Percentiles rank a stretch among this genome's conserved stretches.
Evolutionary conservation across 1,140 invertebrate genomes (phyloP).

Genomic region (Dendrolimus punctatus): DNA sequence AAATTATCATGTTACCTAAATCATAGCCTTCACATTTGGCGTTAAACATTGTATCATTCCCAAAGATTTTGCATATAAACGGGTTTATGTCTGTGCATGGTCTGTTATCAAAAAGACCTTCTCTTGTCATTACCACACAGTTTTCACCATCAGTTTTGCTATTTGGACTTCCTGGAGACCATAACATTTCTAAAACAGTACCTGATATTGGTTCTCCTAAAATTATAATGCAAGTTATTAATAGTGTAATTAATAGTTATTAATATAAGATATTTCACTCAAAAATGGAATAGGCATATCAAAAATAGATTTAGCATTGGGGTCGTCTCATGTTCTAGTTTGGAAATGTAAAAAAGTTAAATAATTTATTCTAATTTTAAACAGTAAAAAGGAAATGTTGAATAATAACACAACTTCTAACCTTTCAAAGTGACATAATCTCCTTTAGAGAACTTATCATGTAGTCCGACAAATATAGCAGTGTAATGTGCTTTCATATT

Average conservation of each 20-base stretch:
- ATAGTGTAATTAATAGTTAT: neutral
- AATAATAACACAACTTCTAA: conserved; percentile 5
- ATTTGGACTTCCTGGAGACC: conserved; percentile 41
- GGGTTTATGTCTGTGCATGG: conserved; percentile 37
- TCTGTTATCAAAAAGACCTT: conserved; percentile 40
- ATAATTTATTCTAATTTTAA: no score
- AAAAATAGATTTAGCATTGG: no score
- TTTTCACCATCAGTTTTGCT: conserved; percentile 32
- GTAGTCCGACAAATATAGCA: conserved; percentile 43
- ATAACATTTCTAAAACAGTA: conserved; percentile 37
- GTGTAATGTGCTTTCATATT: conserved; percentile 50
- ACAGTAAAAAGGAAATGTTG: neutral
- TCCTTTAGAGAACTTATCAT: conserved; percentile 39
- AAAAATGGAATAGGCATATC: no score
- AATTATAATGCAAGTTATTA: conserved; percentile 8
- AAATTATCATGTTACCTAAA: conserved; percentile 17
- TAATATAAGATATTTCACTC: neutral
- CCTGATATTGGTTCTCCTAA: conserved; percentile 37
- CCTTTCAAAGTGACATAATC: conserved; percentile 42
- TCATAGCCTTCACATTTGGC: conserved; percentile 39
- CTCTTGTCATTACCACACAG: conserved; percentile 47
- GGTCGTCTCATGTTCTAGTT: no score
- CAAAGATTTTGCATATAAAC: conserved; percentile 46
- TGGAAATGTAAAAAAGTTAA: no score
- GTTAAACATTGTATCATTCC: conserved; percentile 33